A percentile compares a stretch with the other conserved stretches of the same genome.
Conservation (phyloP, 1,140 invertebrate species). For the Ceratosolen solmsi region DNA sequence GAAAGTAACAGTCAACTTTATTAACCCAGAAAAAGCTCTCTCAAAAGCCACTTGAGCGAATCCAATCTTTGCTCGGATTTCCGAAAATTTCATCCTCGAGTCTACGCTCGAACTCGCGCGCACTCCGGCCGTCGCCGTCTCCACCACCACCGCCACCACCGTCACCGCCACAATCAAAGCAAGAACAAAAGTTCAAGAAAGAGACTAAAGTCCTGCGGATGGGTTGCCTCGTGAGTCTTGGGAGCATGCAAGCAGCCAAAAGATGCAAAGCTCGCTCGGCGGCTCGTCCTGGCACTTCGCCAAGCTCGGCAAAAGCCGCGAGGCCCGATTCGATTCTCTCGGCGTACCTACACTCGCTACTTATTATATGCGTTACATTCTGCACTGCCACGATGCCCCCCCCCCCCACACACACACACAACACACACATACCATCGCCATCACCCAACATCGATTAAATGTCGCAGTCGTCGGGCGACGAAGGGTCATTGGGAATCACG, state of each 20-base stretch:
- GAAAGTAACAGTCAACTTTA: not conserved
- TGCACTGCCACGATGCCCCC: too few species aligned
- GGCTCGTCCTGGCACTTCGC: constrained; percentile 25
- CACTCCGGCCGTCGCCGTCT: not conserved
- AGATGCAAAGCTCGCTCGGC: constrained; percentile 7
- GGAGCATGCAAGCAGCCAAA: constrained; percentile 18
- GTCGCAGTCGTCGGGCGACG: not conserved
- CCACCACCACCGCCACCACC: too few species aligned
- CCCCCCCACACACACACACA: too few species aligned
- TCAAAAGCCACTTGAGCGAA: constrained; percentile 22
- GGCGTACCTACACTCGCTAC: not conserved
- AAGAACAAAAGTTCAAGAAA: constrained; percentile 6
- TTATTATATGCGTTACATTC: too few species aligned
- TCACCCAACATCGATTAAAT: constrained; percentile 32
- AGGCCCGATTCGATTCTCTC: constrained; percentile 39
- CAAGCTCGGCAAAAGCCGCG: constrained; percentile 36
- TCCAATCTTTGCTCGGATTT: constrained; percentile 37
- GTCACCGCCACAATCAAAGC: too few species aligned
- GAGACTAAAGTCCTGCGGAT: not conserved
- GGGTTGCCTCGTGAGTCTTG: not conserved
- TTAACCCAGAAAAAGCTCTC: not conserved
- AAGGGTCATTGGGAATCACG: constrained; percentile 37
- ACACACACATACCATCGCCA: too few species aligned
- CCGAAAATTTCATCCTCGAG: constrained; percentile 8
- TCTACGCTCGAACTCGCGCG: not conserved